Evolutionary conservation across 2,888 invertebrate species (phyloP), one percentile per base, ranked within the genome.

Genomic region (Cyaniris semiargus): DNA sequence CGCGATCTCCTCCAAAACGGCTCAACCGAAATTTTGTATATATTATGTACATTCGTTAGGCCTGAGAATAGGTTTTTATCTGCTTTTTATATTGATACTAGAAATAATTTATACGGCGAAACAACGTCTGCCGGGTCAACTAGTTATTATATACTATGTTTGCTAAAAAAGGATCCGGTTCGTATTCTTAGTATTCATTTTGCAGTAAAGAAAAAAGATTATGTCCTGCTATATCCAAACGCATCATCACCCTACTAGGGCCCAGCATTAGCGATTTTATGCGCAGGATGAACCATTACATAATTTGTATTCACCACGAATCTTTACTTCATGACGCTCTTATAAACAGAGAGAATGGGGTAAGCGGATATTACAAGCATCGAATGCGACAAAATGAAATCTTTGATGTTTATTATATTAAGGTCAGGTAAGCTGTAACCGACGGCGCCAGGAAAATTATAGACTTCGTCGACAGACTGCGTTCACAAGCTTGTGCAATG

Each of bases 221-320:
- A 23, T 27, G 18, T 31, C 66, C 66, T 66, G 6, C 27, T 66
- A 27, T 66, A 66, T 6, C 6, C 66, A 1, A 1, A 66, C 27
- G 66, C 27, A 4, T 18, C 1, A 15, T 31, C 66, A 27, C 66
- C 27, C 66, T 60, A 60, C 60, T 18, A 27, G 77, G 48, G 77
- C 72, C 75, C 60, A 76, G 75, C 78, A 79, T 80, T 78, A 79
- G 79, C 60, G 70, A 78, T 79, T 80, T 77, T 77, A 78, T 78
- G 75, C 78, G 77, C 75, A 66, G 77, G 78, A 80, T 78, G 74
- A 79, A 76, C 76, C 78, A 76, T 27, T 77, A 76, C 77, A 71
- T 76, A 76, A 79, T 81, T 81, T 79, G 77, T 79, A 80, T 81
- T 79, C 80, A 78, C 71, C 53, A 48, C 38, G 76, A 60, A 71